These are phyloP conservation scores for Nephrotoma appendiculata DNA, from an alignment of 2,888 invertebrate species.

Conservation along the genomic window DNA sequence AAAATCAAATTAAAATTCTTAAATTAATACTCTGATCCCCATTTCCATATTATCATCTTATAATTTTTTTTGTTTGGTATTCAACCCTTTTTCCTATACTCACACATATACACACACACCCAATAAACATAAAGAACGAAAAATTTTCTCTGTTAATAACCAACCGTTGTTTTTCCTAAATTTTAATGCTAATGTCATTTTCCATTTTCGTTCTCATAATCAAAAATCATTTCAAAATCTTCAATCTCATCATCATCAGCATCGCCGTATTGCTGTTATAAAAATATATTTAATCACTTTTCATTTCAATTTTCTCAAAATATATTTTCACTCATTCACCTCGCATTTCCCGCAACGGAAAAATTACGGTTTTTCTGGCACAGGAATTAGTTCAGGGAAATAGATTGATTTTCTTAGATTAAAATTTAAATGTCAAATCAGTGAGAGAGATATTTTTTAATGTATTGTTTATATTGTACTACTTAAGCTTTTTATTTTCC, in stretches of 20 bases:
- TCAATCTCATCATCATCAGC: neutral
- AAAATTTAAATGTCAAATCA: neutral
- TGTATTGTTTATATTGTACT: neutral
- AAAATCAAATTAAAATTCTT: neutral
- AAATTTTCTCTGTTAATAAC: neutral
- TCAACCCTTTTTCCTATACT: neutral
- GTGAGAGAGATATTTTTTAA: neutral
- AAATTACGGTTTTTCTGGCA: neutral
- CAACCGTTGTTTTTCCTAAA: neutral
- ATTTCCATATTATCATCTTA: neutral
- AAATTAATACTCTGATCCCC: neutral
- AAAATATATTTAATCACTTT: neutral
- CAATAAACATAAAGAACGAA: neutral
- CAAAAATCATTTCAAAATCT: neutral
- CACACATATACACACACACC: neutral
- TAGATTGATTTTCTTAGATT: neutral
- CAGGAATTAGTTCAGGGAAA: neutral
- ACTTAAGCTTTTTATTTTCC: neutral
- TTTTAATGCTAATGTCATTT: neutral
- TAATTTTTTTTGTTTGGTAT: neutral
- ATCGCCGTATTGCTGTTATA: neutral
- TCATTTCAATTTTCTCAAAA: neutral
- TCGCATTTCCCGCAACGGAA: neutral
- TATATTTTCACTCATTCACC: neutral
- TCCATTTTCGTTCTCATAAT: neutral